Base-by-base conservation (phyloP, 2,797 vertebrate species). In the Muscicapa striata region DNA sequence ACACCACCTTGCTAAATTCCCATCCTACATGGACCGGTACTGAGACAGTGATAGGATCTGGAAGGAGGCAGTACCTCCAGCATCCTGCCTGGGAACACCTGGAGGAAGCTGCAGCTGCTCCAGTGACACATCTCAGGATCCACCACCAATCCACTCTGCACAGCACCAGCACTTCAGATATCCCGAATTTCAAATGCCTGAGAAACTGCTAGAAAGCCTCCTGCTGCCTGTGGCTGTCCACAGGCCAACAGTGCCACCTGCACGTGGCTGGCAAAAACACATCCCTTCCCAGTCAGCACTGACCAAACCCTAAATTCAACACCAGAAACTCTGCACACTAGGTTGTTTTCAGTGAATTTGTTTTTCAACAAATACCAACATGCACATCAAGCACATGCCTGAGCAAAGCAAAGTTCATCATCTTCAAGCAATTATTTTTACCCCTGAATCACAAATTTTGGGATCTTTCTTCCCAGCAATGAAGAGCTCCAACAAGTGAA, bases 171-270 rank as follows among this genome's bases (percentile, higher is more conserved):
- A 18, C 40, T 58, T 49, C 68, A 75, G 75, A 51, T 2, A 83
- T 1, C 38, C 49, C 13, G 2, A 30, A 52, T 45, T 54, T 27
- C 18, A 83, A 68, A 90, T 2, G 36, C 17, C 84, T 54, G 54
- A 94, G 94, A 97, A 96, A 62, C 91, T 95, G 76, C 96, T 96
- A 91, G 96, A 97, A 97, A 89, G 69, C 24, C 58, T 72, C 51
- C 29, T 21, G 67, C 55, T 66, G 36, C 76, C 46, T 12, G 6
- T 17, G 29, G 9, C 13, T 18, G 54, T 27, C 36, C 41, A 13
- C 2, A 22, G 92, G 64, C 45, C 76, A 6, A 95, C 90, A 96
- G 87, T 89, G 96, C 94, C 96, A 95, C 75, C 96, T 97, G 59
- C 1, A 38, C 0, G 12, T 6, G 38, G 1, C 11, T 20, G 38